Evolutionary conservation across 2,888 invertebrate species (phyloP).

Genomic region (Punctoribates punctum): DNA sequence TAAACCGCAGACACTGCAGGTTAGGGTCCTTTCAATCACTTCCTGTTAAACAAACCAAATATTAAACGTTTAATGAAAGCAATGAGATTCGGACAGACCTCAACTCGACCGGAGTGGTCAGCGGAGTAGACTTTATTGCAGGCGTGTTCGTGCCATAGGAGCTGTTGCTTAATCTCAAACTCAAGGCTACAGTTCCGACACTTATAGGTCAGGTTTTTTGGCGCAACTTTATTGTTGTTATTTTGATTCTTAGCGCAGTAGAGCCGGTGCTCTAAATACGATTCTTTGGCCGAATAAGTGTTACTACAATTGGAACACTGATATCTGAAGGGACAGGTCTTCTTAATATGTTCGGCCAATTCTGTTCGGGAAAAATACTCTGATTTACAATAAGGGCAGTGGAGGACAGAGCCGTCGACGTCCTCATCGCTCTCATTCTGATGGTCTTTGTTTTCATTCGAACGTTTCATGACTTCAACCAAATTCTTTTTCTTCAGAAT

Average conservation of each 20-base stretch:
- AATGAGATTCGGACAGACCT: neutral
- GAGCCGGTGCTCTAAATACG: conserved; percentile 31
- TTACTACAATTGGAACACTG: conserved; percentile 34
- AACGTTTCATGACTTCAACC: neutral
- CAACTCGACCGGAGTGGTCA: conserved; percentile 36
- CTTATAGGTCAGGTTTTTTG: conserved; percentile 13
- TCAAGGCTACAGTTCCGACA: conserved; percentile 38
- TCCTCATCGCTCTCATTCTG: conserved; percentile 23
- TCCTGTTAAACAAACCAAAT: conserved; percentile 18
- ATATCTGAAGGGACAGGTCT: conserved; percentile 37
- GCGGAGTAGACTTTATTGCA: conserved; percentile 40
- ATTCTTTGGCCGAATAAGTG: conserved; percentile 31
- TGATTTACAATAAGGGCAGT: conserved; percentile 40
- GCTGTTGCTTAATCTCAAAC: conserved; percentile 37
- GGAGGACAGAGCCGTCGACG: conserved; percentile 2
- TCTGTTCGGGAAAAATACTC: conserved; percentile 8
- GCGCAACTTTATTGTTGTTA: neutral
- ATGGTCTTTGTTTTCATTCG: neutral
- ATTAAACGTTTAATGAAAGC: neutral
- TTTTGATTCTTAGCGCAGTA: neutral
- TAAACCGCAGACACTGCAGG: conserved; percentile 40
- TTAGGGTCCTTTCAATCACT: conserved; percentile 35
- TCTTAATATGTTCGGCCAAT: conserved; percentile 38
- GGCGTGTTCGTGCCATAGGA: conserved; percentile 41
- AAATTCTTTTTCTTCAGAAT: conserved; percentile 5